Evolutionary conservation across 1,140 invertebrate species (phyloP), one percentile per base, ranked within the genome.

Genomic region (Portunus trituberculatus): DNA sequence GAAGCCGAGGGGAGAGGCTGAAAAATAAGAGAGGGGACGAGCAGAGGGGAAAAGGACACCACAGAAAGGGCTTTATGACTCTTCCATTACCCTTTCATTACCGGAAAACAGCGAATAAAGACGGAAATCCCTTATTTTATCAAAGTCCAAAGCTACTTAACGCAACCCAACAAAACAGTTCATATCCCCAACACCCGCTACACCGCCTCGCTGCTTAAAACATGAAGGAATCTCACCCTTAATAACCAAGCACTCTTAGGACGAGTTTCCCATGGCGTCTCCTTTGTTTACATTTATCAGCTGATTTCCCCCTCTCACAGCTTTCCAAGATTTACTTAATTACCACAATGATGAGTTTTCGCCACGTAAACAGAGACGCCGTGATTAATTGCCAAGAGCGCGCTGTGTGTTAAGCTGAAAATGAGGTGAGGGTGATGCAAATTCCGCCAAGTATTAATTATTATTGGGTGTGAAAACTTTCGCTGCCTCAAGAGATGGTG

Each of bases 271-370:
- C 6, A 4, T 8, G 6, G 67, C 67, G 4, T 12, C 4, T 25
- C 25, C 0, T n/a, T 76, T 76, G 67, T 76, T 25, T 76, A 76
- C 67, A 76, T n/a, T n/a, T n/a, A n/a, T 76, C 67, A 76, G 67
- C 67, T 76, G 67, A 76, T 76, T 76, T n/a, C 25, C n/a, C n/a
- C 67, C 67, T 25, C 20, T n/a, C 20, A 25, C 67, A 25, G 20
- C 67, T 76, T 76, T n/a, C 67, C 67, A 8, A 76, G 67, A 76
- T 76, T 76, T 76, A 76, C 67, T 76, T 76, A 76, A 76, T 76
- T 76, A 76, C 16, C 67, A 76, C 67, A 76, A 76, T 76, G 67
- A 76, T 76, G 67, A 76, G 67, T n/a, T n/a, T 76, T 25, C 20
- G 52, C 4, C 67, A n/a, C 67, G 67, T 76, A 76, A 76, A 76